phyloP scores from a whole-genome alignment of 2,113 vertebrate species.

The Podiceps cristatus region DNA sequence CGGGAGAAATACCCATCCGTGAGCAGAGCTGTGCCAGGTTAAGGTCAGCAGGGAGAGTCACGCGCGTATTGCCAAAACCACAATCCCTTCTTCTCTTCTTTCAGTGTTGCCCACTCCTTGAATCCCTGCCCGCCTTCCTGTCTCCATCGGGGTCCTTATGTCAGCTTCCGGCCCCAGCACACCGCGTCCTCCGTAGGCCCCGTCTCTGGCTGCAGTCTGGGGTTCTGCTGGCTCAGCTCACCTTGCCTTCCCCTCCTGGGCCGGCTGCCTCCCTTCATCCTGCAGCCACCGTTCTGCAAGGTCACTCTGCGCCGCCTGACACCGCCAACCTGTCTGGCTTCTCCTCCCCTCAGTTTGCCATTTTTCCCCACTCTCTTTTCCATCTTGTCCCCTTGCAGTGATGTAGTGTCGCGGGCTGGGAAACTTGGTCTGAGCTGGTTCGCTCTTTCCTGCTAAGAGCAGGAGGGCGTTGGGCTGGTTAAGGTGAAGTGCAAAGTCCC shows the following conservation, averaged over 20 bases:
- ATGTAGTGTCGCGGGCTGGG: rapidly evolving
- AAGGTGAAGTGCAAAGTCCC: background rate
- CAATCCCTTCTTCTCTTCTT: background rate
- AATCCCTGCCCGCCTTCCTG: background rate
- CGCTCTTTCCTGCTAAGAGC: background rate
- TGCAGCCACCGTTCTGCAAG: background rate
- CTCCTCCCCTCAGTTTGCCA: rapidly evolving
- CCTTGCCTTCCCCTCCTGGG: background rate
- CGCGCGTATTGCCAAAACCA: rapidly evolving
- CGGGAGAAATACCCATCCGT: background rate
- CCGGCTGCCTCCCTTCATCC: rapidly evolving
- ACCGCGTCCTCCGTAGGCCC: rapidly evolving
- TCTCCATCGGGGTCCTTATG: background rate
- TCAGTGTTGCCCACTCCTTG: background rate
- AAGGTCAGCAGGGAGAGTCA: background rate
- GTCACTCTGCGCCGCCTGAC: rapidly evolving
- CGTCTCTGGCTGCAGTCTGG: rapidly evolving
- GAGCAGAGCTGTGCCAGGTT: background rate
- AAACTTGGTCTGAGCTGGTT: background rate
- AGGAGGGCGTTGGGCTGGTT: rapidly evolving
- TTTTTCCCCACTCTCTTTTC: background rate
- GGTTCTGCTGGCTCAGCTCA: background rate
- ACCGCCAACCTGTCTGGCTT: rapidly evolving
- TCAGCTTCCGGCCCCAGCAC: background rate
- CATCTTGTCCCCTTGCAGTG: rapidly evolving